Percentiles rank a stretch among this genome's conserved stretches.
Evolutionary conservation across 2,113 vertebrate genomes (phyloP).

Genomic region (Campylomormyrus tamandua): DNA sequence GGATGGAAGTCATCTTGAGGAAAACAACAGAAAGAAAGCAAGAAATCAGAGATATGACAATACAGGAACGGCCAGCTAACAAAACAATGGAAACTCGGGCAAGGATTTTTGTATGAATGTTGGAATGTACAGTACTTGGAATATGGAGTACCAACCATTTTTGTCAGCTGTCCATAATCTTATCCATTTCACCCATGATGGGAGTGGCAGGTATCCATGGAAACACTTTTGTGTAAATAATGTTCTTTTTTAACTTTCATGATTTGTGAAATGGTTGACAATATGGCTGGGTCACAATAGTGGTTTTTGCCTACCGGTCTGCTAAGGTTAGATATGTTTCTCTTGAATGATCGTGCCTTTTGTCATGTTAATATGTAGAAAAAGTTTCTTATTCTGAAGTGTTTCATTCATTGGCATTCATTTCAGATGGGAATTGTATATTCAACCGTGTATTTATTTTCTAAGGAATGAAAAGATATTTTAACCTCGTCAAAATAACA

Average conservation of each 20-base stretch:
- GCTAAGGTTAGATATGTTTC: neutral
- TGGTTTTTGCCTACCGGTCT: neutral
- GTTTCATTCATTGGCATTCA: slow-evolving; percentile 15
- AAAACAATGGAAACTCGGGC: neutral
- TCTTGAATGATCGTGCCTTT: slow-evolving; percentile 11
- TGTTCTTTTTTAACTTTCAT: neutral
- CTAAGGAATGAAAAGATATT: slow-evolving; percentile 37
- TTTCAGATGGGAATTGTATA: slow-evolving; percentile 17
- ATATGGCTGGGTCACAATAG: neutral
- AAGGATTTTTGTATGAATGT: neutral
- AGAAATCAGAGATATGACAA: slow-evolving; percentile 46
- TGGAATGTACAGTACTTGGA: neutral
- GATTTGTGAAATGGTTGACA: slow-evolving; percentile 1
- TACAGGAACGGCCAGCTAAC: neutral
- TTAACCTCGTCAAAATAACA: slow-evolving; percentile 36
- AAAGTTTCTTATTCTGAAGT: slow-evolving; percentile 8
- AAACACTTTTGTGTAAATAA: neutral
- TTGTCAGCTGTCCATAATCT: neutral
- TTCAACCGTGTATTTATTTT: slow-evolving; percentile 37
- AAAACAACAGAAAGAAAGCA: slow-evolving; percentile 36
- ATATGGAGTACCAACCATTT: neutral
- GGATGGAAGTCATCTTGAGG: slow-evolving; percentile 29
- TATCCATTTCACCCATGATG: neutral
- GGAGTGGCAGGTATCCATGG: neutral
- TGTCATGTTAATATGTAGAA: slow-evolving; percentile 8